phyloP scores from a whole-genome alignment of 2,113 vertebrate species.

The Lampris megalopsis region DNA sequence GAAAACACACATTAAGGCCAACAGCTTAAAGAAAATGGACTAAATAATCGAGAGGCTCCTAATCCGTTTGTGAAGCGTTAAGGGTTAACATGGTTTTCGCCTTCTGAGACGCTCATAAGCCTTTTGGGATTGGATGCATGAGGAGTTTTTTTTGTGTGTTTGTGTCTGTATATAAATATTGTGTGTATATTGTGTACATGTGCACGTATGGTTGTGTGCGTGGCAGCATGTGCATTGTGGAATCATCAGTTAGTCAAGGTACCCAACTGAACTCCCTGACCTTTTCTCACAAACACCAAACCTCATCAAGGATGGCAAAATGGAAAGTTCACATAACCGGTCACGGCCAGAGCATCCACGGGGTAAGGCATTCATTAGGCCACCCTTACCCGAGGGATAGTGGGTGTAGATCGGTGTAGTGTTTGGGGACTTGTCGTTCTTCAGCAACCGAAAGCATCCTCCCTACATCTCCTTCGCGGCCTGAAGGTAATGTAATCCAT shows the following conservation, averaged over 20 bases:
- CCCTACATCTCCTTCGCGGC: no score
- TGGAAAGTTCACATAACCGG: constrained; percentile 11
- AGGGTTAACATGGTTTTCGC: constrained; percentile 57
- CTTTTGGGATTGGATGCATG: constrained; percentile 46
- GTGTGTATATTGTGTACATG: not conserved
- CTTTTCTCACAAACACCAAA: constrained; percentile 51
- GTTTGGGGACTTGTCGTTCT: no score
- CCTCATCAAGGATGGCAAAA: constrained; percentile 44
- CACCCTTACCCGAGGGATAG: no score
- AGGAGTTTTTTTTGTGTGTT: constrained; percentile 1
- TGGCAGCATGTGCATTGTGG: not conserved
- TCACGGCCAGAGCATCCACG: no score
- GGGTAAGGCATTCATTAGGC: no score
- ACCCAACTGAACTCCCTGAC: constrained; percentile 45
- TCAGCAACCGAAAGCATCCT: no score
- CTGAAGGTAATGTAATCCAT: no score
- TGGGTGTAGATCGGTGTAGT: no score
- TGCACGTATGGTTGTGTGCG: not conserved
- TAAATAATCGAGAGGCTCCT: constrained; percentile 57
- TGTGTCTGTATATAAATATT: no score
- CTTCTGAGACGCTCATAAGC: constrained; percentile 23
- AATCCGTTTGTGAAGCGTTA: constrained; percentile 62
- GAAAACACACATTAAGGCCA: constrained; percentile 69
- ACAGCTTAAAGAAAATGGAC: constrained; percentile 68
- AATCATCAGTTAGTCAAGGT: constrained; percentile 42